Percentiles rank a stretch among this genome's conserved stretches.
Conservation (phyloP, 2,113 vertebrate genomes). For the Cynoglossus semilaevis region DNA sequence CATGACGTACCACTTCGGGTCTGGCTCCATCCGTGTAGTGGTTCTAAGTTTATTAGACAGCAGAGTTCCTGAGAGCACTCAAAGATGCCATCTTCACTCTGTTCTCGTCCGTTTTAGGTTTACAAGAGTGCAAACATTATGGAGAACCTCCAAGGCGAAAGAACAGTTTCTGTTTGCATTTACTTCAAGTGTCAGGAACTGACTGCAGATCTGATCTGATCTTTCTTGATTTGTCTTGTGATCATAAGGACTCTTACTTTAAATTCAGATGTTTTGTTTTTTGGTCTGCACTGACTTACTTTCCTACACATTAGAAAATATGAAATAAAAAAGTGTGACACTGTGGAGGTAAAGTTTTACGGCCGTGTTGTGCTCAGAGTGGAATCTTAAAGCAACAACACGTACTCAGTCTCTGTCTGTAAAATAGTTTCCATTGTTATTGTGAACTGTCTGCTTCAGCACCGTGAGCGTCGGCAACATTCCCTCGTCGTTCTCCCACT, state of each 20-base stretch:
- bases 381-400: conserved; percentile 13
- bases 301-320: background rate
- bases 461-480: conserved; percentile 20
- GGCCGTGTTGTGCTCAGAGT: background rate
- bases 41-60: conserved; percentile 32
- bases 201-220: conserved; percentile 16
- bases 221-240: conserved; percentile 4
- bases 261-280: conserved; percentile 1
- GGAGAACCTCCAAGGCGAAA: background rate
- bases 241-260: conserved; percentile 5
- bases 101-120: conserved; percentile 9
- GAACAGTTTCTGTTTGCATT: conserved; percentile 10
- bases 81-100: conserved; percentile 29
- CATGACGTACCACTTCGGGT: conserved; percentile 8
- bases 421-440: conserved; percentile 41
- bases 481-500: conserved; percentile 11
- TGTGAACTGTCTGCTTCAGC: conserved; percentile 37
- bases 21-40: conserved; percentile 26
- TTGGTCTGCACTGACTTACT: too few species aligned
- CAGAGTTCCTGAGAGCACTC: conserved; percentile 17
- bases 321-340: background rate
- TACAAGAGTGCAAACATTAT: conserved; percentile 20
- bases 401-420: conserved; percentile 5
- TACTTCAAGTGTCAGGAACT: background rate
- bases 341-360: background rate